Percentiles rank a stretch among this genome's conserved stretches.
Conservation (phyloP, 92 coral and sea anemone genomes). For the Pocillopora meandrina region DNA sequence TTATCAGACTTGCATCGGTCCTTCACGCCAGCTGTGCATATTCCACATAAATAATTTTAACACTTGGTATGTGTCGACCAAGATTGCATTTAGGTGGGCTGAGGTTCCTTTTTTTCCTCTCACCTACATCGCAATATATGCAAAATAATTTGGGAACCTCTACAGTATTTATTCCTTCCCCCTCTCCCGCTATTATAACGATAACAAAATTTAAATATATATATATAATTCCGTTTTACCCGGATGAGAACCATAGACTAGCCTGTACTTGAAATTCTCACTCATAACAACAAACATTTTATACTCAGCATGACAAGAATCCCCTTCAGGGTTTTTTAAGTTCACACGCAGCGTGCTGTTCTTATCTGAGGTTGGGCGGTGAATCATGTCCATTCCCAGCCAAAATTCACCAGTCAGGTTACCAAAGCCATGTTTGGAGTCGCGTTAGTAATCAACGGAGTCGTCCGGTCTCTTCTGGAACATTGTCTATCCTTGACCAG, state of each 20-base stretch:
- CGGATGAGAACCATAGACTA: background rate
- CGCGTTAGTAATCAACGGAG: background rate
- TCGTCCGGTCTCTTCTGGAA: background rate
- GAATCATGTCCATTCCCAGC: background rate
- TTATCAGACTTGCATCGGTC: too few species aligned
- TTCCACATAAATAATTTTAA: too few species aligned
- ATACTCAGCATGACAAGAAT: conserved; percentile 52
- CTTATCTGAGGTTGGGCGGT: conserved; percentile 12
- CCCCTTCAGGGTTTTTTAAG: conserved; percentile 56
- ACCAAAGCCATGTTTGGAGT: background rate
- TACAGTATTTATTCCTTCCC: too few species aligned
- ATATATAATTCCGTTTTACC: background rate
- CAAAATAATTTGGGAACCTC: too few species aligned
- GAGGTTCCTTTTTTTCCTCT: too few species aligned
- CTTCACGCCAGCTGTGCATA: too few species aligned
- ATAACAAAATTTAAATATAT: too few species aligned
- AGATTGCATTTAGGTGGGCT: too few species aligned
- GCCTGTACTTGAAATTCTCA: background rate
- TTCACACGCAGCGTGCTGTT: conserved; percentile 56
- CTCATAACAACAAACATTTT: conserved; percentile 31
- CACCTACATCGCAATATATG: too few species aligned
- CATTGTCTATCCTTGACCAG: background rate
- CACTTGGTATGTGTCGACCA: too few species aligned
- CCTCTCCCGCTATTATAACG: too few species aligned
- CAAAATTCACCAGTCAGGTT: background rate